A percentile compares a stretch with the other conserved stretches of the same genome.
These are phyloP conservation scores for Drosophila multiciliata DNA, from an alignment of 2,888 invertebrate species.

Conservation along the genomic window DNA sequence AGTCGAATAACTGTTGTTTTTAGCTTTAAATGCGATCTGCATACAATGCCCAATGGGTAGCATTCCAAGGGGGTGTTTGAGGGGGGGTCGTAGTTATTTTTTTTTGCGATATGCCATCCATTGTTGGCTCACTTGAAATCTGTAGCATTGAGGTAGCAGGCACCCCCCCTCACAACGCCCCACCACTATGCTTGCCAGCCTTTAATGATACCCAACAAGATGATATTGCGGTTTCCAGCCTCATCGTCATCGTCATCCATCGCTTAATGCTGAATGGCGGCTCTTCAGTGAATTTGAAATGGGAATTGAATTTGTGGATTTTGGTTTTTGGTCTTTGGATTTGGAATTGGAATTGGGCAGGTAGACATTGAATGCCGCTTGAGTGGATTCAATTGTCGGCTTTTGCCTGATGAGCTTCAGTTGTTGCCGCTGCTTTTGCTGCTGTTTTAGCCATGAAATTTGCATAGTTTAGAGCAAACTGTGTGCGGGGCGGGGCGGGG, in stretches of 20 bases:
- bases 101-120: constrained; percentile 39
- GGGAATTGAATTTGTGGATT: constrained; percentile 41
- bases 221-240: constrained; percentile 63
- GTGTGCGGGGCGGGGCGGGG: constrained; percentile 12
- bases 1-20: constrained; percentile 41
- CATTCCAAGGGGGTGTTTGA: background rate
- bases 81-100: constrained; percentile 7
- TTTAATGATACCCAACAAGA: constrained; percentile 73
- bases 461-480: constrained; percentile 59
- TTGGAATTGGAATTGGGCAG: constrained; percentile 64
- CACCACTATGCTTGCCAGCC: constrained; percentile 3
- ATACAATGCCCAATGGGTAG: constrained; percentile 66
- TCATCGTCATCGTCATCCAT: constrained; percentile 26
- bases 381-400: constrained; percentile 59
- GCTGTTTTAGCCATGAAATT: constrained; percentile 71
- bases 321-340: constrained; percentile 19
- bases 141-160: constrained; percentile 52
- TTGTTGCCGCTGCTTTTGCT: constrained; percentile 23
- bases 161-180: background rate
- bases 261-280: constrained; percentile 27
- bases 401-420: constrained; percentile 56
- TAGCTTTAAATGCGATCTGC: constrained; percentile 55
- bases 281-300: constrained; percentile 47
- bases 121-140: constrained; percentile 67
- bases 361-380: constrained; percentile 68